Conservation (phyloP, 2,888 invertebrate genomes). For the Apotomis capreana region DNA sequence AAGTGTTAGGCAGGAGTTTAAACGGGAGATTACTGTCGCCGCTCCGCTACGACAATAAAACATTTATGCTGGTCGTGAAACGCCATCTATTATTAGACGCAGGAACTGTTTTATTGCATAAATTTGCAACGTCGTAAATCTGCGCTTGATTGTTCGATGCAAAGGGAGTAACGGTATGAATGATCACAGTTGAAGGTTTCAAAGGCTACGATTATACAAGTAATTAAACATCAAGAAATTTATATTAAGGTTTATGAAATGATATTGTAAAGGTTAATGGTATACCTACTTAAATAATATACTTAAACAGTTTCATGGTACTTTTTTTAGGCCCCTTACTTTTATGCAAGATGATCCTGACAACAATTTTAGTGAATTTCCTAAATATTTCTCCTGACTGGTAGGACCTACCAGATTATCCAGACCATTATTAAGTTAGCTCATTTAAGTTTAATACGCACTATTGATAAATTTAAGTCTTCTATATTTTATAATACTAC, state of each 20-base stretch:
- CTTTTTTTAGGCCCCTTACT: no score
- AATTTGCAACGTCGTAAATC: slow-evolving; percentile 33
- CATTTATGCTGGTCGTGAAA: slow-evolving; percentile 27
- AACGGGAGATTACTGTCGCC: slow-evolving; percentile 18
- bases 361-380: no score
- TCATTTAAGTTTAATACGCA: no score
- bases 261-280: neutral
- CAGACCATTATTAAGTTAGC: no score
- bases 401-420: no score
- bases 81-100: slow-evolving; percentile 28
- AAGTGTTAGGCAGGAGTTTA: slow-evolving; percentile 1
- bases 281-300: neutral
- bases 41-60: slow-evolving; percentile 22
- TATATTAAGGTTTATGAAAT: neutral
- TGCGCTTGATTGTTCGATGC: slow-evolving; percentile 22
- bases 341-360: no score
- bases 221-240: slow-evolving; percentile 6
- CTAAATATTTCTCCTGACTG: no score
- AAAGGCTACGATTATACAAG: neutral
- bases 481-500: no score
- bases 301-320: no score
- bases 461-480: no score
- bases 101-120: slow-evolving; percentile 37
- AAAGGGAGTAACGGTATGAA: slow-evolving; percentile 11
- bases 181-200: slow-evolving; percentile 5